Evolutionary conservation across 1,140 invertebrate genomes (phyloP).

Genomic region (Solen grandis): DNA sequence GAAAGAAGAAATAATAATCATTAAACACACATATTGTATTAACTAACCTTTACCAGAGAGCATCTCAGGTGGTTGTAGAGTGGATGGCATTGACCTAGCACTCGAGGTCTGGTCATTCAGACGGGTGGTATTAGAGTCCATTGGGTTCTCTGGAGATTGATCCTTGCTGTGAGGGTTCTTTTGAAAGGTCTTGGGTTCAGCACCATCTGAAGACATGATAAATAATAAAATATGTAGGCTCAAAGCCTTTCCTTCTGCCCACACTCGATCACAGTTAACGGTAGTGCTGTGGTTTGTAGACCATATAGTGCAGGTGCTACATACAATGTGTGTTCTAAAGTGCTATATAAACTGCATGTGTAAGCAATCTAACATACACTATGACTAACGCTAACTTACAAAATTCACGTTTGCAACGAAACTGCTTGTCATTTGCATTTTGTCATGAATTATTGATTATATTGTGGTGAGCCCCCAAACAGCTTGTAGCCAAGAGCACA

Average conservation of each 20-base stretch:
- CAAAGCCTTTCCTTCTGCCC: not conserved
- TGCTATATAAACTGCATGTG: conserved; percentile 1
- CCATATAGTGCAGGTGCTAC: not conserved
- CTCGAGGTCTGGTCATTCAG: not conserved
- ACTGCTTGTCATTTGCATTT: no score
- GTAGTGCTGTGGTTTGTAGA: conserved; percentile 1
- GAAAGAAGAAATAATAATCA: no score
- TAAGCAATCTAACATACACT: conserved; percentile 10
- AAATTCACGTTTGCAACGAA: no score
- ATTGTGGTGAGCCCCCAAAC: no score
- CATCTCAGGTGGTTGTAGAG: no score
- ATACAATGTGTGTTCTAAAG: conserved; percentile 2
- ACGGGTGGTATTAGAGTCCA: no score
- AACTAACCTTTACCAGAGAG: not conserved
- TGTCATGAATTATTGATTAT: no score
- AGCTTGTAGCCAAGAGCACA: no score
- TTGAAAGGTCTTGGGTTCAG: not conserved
- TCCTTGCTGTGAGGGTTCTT: not conserved
- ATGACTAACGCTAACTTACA: no score
- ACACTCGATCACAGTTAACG: conserved; percentile 7
- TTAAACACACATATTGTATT: no score
- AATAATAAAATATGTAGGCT: conserved; percentile 6
- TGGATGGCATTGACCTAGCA: not conserved
- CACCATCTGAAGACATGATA: conserved; percentile 3
- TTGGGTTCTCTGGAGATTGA: no score